Percentiles rank a stretch among this genome's conserved stretches.
phyloP scores from a whole-genome alignment of 2,113 vertebrate genomes.

The Actenoides hombroni region DNA sequence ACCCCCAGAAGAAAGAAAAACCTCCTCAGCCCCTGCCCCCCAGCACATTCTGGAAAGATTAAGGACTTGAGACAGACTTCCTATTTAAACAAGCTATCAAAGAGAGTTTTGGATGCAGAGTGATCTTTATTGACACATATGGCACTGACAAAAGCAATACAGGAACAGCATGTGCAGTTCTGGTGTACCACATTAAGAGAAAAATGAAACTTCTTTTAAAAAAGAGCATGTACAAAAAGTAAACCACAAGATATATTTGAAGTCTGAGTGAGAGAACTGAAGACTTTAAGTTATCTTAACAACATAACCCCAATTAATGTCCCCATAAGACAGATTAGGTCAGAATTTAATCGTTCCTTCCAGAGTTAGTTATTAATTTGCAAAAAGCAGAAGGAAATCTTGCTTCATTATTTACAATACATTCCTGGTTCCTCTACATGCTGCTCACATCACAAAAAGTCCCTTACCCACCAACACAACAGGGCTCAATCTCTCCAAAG shows the following conservation, averaged over 20 bases:
- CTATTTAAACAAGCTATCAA: background rate
- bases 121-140: background rate
- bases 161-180: background rate
- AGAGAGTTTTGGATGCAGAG: background rate
- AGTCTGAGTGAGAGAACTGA: background rate
- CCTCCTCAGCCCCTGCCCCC: too few relatives aligned
- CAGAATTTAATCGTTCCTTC: background rate
- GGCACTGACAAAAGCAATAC: background rate
- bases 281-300: background rate
- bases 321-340: background rate
- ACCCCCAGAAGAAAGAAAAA: background rate
- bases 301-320: background rate
- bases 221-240: background rate
- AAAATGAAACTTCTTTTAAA: background rate
- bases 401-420: background rate
- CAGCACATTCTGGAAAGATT: background rate
- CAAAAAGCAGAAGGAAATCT: background rate
- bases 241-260: background rate
- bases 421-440: background rate
- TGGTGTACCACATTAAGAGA: background rate
- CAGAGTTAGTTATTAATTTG: background rate
- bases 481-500: background rate
- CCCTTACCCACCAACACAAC: background rate
- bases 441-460: background rate
- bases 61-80: background rate